Percentiles rank a stretch among this genome's conserved stretches.
These are phyloP conservation scores for Petaurus breviceps DNA, from an alignment of 2,113 vertebrate genomes.

Conservation along the genomic window DNA sequence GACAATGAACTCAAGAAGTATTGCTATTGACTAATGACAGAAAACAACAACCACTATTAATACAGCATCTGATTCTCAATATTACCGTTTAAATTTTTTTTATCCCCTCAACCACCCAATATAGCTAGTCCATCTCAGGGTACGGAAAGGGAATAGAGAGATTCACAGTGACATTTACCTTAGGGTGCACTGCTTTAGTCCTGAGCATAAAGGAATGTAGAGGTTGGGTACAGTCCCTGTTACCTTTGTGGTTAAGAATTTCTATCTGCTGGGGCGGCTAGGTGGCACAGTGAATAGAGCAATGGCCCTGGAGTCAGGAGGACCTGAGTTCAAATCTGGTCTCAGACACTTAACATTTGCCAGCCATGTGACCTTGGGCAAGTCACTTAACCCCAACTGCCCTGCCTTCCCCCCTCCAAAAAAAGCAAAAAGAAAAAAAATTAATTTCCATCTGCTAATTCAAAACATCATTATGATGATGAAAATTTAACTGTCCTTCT, in stretches of 20 bases:
- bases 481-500: background rate
- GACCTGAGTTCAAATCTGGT: too few relatives aligned
- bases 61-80: background rate
- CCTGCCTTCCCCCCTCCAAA: too few relatives aligned
- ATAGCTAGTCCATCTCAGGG: background rate
- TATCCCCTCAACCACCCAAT: background rate
- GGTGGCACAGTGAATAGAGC: too few relatives aligned
- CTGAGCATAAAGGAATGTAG: background rate
- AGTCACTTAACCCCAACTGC: too few relatives aligned
- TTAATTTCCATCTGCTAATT: background rate
- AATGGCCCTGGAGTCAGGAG: too few relatives aligned
- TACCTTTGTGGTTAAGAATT: background rate
- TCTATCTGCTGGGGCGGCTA: background rate
- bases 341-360: too few relatives aligned
- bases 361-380: too few relatives aligned
- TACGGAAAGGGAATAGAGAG: background rate
- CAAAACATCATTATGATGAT: background rate
- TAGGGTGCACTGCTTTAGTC: background rate
- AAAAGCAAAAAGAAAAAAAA: too few relatives aligned
- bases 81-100: background rate
- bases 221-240: background rate
- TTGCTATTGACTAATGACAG: background rate
- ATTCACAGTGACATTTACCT: background rate
- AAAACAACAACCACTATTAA: slow-evolving; percentile 14
- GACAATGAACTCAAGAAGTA: background rate